Evolutionary conservation across 92 coral and sea anemone species (phyloP), one percentile per base, ranked within the genome.

Genomic region (Phenganax subtilis): DNA sequence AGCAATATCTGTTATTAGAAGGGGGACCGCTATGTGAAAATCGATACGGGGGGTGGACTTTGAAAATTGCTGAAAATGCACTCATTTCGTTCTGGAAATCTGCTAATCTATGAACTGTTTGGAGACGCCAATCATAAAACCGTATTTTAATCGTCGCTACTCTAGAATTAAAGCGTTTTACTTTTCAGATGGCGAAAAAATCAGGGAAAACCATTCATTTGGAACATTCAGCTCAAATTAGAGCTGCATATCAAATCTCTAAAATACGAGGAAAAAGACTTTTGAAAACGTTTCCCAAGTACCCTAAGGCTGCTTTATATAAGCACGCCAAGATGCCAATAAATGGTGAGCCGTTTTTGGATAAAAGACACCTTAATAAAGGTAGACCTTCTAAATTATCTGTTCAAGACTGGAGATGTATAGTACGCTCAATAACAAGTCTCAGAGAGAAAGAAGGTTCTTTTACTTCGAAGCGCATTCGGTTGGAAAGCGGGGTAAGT

Each of bases 391-490:
- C 65, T 12, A 59, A 59, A 27, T 59, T 59, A 59, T 59, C 65
- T 59, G 6, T 59, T 59, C 12, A 59, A 27, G 65, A 59, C 65
- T 12, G 17, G 65, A 16, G 65, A 15, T 12, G 12, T 59, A 59
- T 59, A 59, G 65, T 59, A 59, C 65, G 6, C 65, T 59, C 65
- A 10, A 5, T 59, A 59, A 59, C 12, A 59, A 10, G 65, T 10
- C 65, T 59, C 17, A 16, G 65, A 59, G 65, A 59, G 65, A 59
- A 59, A 15, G 65, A 59, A 59, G 65, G 65, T 59, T 59, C 65
- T 27, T 59, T 59, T 59, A 59, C 65, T 12, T 59, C 65, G 5
- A 59, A 59, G 65, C 12, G 12, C 17, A 59, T 59, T 15, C 6
- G 17, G 65, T 27, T 59, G 17, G 65, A 59, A 16, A 59, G 65